Conservation (phyloP, 2,113 vertebrate genomes). For the Tragelaphus buxtoni region DNA sequence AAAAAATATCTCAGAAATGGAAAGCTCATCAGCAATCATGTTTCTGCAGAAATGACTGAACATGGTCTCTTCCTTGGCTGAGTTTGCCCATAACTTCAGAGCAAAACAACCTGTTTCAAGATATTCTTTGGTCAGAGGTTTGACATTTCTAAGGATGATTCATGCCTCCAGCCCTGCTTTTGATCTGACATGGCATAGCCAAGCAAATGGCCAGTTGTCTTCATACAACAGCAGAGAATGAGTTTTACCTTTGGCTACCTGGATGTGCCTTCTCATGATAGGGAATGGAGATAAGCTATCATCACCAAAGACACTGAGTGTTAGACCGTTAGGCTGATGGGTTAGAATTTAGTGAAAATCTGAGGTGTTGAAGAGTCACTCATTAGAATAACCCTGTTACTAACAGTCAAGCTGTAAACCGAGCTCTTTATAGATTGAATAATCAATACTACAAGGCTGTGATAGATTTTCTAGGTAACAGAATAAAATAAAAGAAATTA, state of each 20-base stretch:
- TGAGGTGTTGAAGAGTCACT: conserved; percentile 72
- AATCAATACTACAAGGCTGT: conserved; percentile 74
- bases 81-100: background rate
- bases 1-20: background rate
- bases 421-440: conserved; percentile 68
- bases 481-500: conserved; percentile 75
- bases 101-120: background rate
- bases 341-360: conserved; percentile 45
- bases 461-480: conserved; percentile 75
- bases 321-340: conserved; percentile 5
- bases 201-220: conserved; percentile 13
- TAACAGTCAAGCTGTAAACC: conserved; percentile 61
- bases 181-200: background rate
- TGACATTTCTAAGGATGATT: background rate
- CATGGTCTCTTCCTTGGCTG: background rate
- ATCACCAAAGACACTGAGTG: background rate
- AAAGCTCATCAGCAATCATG: background rate
- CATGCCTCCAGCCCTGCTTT: background rate
- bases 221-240: background rate
- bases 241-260: conserved; percentile 1
- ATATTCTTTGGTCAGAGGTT: background rate
- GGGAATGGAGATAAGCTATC: conserved; percentile 25
- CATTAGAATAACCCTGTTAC: conserved; percentile 74
- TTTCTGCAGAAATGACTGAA: background rate
- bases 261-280: background rate